These are phyloP conservation scores for Hippopotamyrus pictus DNA, from an alignment of 2,797 vertebrate genomes.

Conservation along the genomic window DNA sequence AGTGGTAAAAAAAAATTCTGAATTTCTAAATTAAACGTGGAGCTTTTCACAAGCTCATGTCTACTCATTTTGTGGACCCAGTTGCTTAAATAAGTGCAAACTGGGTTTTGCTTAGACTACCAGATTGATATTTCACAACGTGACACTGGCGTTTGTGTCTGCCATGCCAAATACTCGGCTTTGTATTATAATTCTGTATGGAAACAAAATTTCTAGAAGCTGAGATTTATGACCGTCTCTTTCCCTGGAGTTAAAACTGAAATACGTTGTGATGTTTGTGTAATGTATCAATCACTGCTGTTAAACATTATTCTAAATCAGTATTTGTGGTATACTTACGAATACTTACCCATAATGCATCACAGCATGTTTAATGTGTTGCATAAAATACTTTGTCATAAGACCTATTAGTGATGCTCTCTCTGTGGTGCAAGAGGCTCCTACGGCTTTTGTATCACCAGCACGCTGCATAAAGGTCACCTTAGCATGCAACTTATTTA, in stretches of 20 bases:
- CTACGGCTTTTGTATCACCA: background rate
- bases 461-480: background rate
- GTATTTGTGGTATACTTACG: background rate
- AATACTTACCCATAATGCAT: background rate
- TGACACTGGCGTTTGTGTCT: background rate
- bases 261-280: background rate
- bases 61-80: background rate
- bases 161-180: background rate
- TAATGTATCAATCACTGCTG: background rate
- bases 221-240: background rate
- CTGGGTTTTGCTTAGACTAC: background rate
- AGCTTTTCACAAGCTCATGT: background rate
- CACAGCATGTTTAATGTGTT: background rate
- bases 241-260: background rate
- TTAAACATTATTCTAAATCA: background rate
- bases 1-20: background rate
- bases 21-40: background rate
- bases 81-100: background rate
- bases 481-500: background rate
- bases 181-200: background rate
- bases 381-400: background rate
- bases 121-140: background rate
- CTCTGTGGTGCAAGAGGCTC: background rate
- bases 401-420: background rate
- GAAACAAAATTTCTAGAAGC: background rate